Base-by-base conservation (phyloP, 92 coral and sea anemone species). In the Epizoanthus rinbou region DNA sequence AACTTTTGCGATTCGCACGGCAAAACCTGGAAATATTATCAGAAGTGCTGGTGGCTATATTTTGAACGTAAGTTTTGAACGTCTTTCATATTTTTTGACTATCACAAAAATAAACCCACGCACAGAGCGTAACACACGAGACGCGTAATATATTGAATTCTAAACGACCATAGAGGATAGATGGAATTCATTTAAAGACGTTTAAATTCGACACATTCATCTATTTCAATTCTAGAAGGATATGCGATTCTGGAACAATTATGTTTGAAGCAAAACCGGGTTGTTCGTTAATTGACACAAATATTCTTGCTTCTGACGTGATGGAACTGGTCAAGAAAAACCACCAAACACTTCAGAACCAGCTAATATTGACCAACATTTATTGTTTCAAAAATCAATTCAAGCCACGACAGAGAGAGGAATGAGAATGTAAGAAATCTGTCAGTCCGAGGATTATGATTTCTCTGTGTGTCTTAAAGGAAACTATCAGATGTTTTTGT, bases 71-170 rank as follows among this genome's bases (percentile, higher is more conserved):
- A 37, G 43, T 37, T 37, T 3, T 37, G 43, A 37, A 37, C 2
- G 6, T 37, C 6, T 37, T 37, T 41, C 22, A 31, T 41, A 59
- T 57, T 63, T 41, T 78, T 78, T 19, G 41, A 60, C 64, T 76
- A 31, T 60, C n/a, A 76, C 43, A 47, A 75, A 76, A 25, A 41
- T 54, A 76, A 41, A 59, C 64, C 45, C 82, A 78, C 39, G 62
- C 43, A 37, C 43, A 62, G 45, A 62, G 60, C 21, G 22, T 14
- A 78, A 78, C 6, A 5, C 45, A 41, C 11, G 41, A 39, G 64
- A 21, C 25, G 39, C 52, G 60, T 22, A 78, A 78, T 78, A 78
- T 78, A 78, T 78, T 78, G 82, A 78, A 78, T 78, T 78, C 72
- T 63, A 39, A 63, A 78, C 52, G 52, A 37, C 63, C 58, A 78